Evolutionary conservation across 2,113 vertebrate species (phyloP), one percentile per base, ranked within the genome.

Genomic region (Sander lucioperca): DNA sequence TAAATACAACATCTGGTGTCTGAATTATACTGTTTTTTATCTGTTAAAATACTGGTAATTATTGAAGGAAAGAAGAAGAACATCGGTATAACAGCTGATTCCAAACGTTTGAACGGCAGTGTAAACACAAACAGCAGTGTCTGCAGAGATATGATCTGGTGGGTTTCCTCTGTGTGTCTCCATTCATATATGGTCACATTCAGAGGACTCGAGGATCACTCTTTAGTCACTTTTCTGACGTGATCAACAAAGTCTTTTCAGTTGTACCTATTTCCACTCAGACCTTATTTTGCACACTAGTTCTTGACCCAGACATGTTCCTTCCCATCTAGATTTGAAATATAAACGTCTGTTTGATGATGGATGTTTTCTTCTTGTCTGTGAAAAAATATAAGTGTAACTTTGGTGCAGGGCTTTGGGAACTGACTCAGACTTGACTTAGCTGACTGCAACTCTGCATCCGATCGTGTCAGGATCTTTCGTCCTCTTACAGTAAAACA

Each of bases 401-500:
- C 10, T n/a, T 54, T 66, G 39, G 39, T 43, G 39, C 39, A 11
- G 39, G 39, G 15, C 33, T 64, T 1, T 48, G 19, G 65, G 58
- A 72, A 53, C 2, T 48, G 68, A 64, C 84, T 82, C 74, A 62
- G n/a, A n/a, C n/a, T n/a, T n/a, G 45, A 74, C 23, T 27, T 5
- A 48, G 19, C 72, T 63, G 47, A 27, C 21, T 43, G 61, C 30
- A 80, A 1, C 62, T 47, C 47, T 51, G 66, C 77, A 57, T 59
- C n/a, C 72, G 10, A 74, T 51, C 53, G 19, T 51, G 57, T 73
- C 54, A 62, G 70, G 83, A 56, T 79, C 47, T 79, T 82, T 43
- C 70, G 70, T 81, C 21, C 12, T 67, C 27, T 78, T 62, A 75
- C 70, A 70, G 70, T 81, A 54, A 83, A 77, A 71, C 39, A 0